Conservation (phyloP, 2,797 vertebrate genomes). For the Pseudocheirus occidentalis region DNA sequence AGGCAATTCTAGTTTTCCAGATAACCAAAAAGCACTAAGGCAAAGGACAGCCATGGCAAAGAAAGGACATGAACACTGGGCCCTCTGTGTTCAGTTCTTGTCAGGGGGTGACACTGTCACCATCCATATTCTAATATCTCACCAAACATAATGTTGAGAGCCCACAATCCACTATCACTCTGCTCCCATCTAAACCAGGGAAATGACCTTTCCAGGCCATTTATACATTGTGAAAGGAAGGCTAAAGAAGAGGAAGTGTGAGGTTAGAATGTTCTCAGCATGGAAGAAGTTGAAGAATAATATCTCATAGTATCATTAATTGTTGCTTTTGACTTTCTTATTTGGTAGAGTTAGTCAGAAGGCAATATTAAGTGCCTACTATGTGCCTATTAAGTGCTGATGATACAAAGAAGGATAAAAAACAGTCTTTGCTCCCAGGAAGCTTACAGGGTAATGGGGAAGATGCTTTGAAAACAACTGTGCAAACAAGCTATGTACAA, state of each 20-base stretch:
- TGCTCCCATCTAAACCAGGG: not conserved
- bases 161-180: not conserved
- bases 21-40: not conserved
- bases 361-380: not conserved
- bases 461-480: no score
- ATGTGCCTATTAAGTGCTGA: not conserved
- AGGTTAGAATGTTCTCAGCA: not conserved
- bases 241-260: not conserved
- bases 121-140: not conserved
- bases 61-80: not conserved
- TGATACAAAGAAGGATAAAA: no score
- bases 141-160: not conserved
- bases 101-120: not conserved
- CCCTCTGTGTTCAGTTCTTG: not conserved
- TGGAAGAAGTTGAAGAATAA: not conserved
- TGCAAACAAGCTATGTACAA: no score
- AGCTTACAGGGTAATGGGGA: no score
- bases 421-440: no score
- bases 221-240: not conserved
- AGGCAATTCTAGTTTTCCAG: not conserved
- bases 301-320: not conserved
- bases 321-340: not conserved
- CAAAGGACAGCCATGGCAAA: not conserved
- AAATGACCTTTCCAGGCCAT: not conserved
- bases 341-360: not conserved